A percentile compares a stretch with the other conserved stretches of the same genome.
Evolutionary conservation across 1,140 invertebrate species (phyloP).

Genomic region (Euwallacea fornicatus): DNA sequence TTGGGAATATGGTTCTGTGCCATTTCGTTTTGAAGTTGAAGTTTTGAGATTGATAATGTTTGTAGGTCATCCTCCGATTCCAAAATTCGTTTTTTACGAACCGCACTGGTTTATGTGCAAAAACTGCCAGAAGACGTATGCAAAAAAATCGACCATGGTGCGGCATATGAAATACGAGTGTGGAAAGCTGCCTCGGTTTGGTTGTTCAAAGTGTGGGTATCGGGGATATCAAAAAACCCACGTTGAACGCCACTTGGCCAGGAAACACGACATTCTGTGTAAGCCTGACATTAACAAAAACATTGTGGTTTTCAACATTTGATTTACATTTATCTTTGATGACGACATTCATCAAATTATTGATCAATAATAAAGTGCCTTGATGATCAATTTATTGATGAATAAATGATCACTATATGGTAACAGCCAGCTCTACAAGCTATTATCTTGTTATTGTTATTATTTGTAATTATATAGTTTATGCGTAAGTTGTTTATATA

Average conservation of each 20-base stretch:
- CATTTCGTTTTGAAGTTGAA: no score
- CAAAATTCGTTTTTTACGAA: conserved; percentile 34
- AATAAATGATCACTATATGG: no score
- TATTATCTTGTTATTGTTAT: no score
- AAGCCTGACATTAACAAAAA: conserved; percentile 38
- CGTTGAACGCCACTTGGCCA: conserved; percentile 52
- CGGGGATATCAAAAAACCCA: conserved; percentile 56
- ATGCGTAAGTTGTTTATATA: no score
- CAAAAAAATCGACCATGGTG: conserved; percentile 60
- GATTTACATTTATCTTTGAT: background rate
- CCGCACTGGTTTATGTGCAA: conserved; percentile 41
- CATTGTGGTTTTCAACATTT: conserved; percentile 37
- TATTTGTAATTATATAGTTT: no score
- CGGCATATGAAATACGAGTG: conserved; percentile 72
- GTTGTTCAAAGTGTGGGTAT: conserved; percentile 61
- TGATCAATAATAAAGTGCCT: no score
- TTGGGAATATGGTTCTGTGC: no score
- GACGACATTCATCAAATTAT: no score
- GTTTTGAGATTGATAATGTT: background rate
- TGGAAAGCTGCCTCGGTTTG: conserved; percentile 66
- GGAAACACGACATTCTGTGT: conserved; percentile 39
- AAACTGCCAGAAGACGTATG: conserved; percentile 62
- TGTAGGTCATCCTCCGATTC: conserved; percentile 31
- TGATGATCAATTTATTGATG: no score
- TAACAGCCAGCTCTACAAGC: no score